A percentile compares a stretch with the other conserved stretches of the same genome.
Evolutionary conservation across 2,113 vertebrate genomes (phyloP).

Genomic region (Phoxinus phoxinus): DNA sequence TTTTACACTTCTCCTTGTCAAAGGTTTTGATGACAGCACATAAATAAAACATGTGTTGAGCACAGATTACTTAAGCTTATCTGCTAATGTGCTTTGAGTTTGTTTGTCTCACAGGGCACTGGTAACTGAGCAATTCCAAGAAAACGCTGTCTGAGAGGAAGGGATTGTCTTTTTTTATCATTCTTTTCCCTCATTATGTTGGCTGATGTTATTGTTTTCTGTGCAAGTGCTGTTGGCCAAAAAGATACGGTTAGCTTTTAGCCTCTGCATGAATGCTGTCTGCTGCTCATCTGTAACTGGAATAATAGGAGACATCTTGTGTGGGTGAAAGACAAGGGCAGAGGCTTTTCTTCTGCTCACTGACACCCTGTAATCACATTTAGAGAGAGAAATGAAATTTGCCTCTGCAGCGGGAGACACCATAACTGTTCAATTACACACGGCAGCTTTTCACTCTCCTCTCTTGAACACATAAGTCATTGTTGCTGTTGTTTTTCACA

Average conservation of each 20-base stretch:
- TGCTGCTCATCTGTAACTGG: conserved; percentile 44
- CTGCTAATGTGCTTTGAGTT: conserved; percentile 39
- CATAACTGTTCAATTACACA: conserved; percentile 56
- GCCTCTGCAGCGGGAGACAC: conserved; percentile 51
- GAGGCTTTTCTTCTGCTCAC: conserved; percentile 46
- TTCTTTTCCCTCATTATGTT: conserved; percentile 20
- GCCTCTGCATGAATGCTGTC: conserved; percentile 25
- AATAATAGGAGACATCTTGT: conserved; percentile 49
- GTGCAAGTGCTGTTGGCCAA: conserved; percentile 10
- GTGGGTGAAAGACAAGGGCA: conserved; percentile 44
- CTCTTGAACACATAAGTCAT: conserved; percentile 39
- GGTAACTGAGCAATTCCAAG: conserved; percentile 19
- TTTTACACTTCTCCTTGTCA: conserved; percentile 33
- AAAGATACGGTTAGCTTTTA: conserved; percentile 23
- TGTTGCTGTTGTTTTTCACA: neutral
- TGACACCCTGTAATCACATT: conserved; percentile 55
- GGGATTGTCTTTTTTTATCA: neutral
- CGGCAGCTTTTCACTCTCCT: conserved; percentile 41
- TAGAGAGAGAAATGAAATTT: conserved; percentile 56
- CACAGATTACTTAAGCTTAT: conserved; percentile 42
- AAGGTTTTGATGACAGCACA: conserved; percentile 27
- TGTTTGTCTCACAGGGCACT: conserved; percentile 10
- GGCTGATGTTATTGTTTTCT: conserved; percentile 13
- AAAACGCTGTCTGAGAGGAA: neutral
- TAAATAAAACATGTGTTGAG: conserved; percentile 50